A percentile compares a stretch with the other conserved stretches of the same genome.
phyloP scores from a whole-genome alignment of 2,888 invertebrate species.

The Caenorhabditis sp. region DNA sequence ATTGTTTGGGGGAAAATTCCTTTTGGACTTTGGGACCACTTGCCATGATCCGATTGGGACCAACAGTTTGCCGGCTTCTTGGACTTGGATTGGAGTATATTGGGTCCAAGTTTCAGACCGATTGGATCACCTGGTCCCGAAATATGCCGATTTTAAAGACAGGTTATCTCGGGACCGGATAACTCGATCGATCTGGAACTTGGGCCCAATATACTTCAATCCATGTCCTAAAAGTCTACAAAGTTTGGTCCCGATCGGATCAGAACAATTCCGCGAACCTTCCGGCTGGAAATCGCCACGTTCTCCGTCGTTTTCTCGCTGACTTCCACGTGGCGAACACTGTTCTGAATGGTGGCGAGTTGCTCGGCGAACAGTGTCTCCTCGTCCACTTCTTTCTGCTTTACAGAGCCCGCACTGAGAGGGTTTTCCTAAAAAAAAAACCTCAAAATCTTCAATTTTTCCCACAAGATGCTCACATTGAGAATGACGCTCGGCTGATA shows the following conservation, averaged over 20 bases:
- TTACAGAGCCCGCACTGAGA: conserved; percentile 29
- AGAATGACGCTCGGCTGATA: conserved; percentile 56
- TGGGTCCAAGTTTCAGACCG: too few relatives aligned
- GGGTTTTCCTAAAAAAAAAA: conserved; percentile 56
- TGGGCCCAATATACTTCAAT: too few relatives aligned
- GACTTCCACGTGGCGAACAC: conserved; percentile 46
- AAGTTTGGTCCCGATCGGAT: too few relatives aligned
- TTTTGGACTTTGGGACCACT: too few relatives aligned
- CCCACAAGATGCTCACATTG: conserved; percentile 44
- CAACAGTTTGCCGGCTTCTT: too few relatives aligned
- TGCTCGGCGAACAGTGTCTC: conserved; percentile 32
- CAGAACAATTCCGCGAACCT: background rate
- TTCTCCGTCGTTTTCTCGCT: background rate
- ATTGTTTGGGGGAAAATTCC: background rate
- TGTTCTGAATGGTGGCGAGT: conserved; percentile 29
- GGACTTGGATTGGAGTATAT: too few relatives aligned
- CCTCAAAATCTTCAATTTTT: background rate
- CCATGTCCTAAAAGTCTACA: too few relatives aligned
- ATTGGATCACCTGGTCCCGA: too few relatives aligned
- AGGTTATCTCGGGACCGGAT: too few relatives aligned
- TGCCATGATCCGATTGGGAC: too few relatives aligned
- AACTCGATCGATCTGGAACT: too few relatives aligned
- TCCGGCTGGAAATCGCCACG: conserved; percentile 15
- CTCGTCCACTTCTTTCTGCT: conserved; percentile 43
- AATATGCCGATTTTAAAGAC: too few relatives aligned